Evolutionary conservation across 2,888 invertebrate species (phyloP), one percentile per base, ranked within the genome.

Genomic region (Tanypteryx hageni): DNA sequence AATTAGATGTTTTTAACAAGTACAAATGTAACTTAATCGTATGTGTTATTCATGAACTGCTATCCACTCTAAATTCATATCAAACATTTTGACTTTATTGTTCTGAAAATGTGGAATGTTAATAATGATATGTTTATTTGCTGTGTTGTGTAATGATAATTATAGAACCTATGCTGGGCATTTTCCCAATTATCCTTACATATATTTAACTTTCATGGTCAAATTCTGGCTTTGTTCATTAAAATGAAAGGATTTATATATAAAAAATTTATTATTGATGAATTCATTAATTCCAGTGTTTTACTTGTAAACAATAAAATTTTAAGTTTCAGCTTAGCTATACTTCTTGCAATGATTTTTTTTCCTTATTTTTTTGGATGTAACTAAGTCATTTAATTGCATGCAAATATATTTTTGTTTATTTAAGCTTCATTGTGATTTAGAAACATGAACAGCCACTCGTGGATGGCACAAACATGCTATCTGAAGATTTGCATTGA

Each of bases 11-110:
- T 61, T 76, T 68, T 89, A 89, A 89, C 44, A 64, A 89, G 89
- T 89, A 89, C 89, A 89, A 89, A 89, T 89, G 89, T 89, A 89
- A 89, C 89, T 89, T 89, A 89, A 89, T 89, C 64, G 89, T 89
- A 64, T 89, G 89, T 89, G 89, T 89, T 64, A 89, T 89, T 89
- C 89, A 89, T 89, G 89, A 89, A 89, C 64, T 89, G 56, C 89
- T 64, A 89, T 89, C 89, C 89, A 89, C 64, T 89, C 89, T 64
- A 89, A 89, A 89, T 89, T 89, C 89, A 89, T 89, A 89, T 89
- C 89, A 89, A 27, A 16, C 44, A n/a, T 44, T 44, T 83, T 83
- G 83, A 56, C 61, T 89, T 89, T 22, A 89, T 68, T 89, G 89
- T 89, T 89, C 89, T 18, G 64, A 89, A 89, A 89, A 89, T 44